phyloP scores from a whole-genome alignment of 2,888 invertebrate species.

The Microctonus brassicae region DNA sequence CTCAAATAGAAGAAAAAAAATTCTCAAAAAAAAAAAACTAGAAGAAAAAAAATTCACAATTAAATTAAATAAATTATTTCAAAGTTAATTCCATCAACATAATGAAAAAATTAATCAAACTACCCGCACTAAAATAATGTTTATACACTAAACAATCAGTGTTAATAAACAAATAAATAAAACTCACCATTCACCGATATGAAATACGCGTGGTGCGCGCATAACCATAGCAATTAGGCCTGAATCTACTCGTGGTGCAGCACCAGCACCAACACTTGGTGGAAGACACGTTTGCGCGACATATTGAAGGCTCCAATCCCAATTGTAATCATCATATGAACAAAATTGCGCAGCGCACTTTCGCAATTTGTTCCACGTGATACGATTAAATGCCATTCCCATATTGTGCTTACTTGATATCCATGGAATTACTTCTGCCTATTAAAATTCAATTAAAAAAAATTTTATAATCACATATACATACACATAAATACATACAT shows the following conservation, averaged over 20 bases:
- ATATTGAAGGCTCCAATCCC: conserved; percentile 98
- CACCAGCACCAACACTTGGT: conserved; percentile 72
- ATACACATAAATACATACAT: no score
- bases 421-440: conserved; percentile 95
- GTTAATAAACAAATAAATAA: background rate
- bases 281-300: conserved; percentile 87
- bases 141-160: background rate
- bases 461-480: no score
- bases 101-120: no score
- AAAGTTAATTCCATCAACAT: no score
- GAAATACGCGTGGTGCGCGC: conserved; percentile 95
- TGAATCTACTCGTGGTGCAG: conserved; percentile 61
- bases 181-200: conserved; percentile 97
- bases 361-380: conserved; percentile 88
- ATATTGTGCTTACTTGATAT: conserved; percentile 98
- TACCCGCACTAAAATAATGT: no score
- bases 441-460: conserved; percentile 40
- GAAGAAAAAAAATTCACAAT: no score
- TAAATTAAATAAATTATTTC: no score
- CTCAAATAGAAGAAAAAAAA: no score
- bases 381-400: conserved; percentile 96
- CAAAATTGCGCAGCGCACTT: conserved; percentile 90
- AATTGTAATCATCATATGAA: conserved; percentile 98
- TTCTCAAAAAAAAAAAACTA: no score
- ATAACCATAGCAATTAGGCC: conserved; percentile 87